A percentile compares a stretch with the other conserved stretches of the same genome.
phyloP scores from a whole-genome alignment of 2,888 invertebrate species.

The Synanthedon vespiformis region DNA sequence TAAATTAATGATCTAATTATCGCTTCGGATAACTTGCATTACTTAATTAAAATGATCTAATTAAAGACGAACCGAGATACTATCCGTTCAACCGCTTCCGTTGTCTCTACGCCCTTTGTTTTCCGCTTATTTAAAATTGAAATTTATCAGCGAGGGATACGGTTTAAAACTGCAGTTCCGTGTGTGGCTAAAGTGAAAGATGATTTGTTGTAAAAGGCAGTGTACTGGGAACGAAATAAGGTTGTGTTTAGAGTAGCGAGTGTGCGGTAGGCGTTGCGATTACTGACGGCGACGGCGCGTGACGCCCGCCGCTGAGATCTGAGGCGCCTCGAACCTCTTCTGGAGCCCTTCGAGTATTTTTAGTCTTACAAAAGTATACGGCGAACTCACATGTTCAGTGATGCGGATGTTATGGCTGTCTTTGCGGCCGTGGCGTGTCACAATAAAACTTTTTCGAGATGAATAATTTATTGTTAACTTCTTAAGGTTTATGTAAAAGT shows the following conservation, averaged over 20 bases:
- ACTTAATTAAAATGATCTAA: constrained; percentile 58
- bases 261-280: constrained; percentile 48
- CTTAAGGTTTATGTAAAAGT: too few relatives aligned
- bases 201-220: background rate
- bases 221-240: background rate
- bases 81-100: constrained; percentile 32
- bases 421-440: background rate
- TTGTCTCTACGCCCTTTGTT: constrained; percentile 39
- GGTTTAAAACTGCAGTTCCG: background rate
- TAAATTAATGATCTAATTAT: constrained; percentile 55
- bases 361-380: constrained; percentile 13
- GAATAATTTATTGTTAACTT: background rate
- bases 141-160: constrained; percentile 6
- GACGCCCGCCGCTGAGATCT: constrained; percentile 66
- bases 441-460: background rate
- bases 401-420: background rate
- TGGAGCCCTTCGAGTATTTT: constrained; percentile 32
- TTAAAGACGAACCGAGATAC: constrained; percentile 38
- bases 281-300: constrained; percentile 48
- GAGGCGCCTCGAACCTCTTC: constrained; percentile 30
- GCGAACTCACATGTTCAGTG: background rate
- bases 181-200: background rate
- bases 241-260: constrained; percentile 4
- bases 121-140: constrained; percentile 4
- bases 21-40: constrained; percentile 39